Conservation (phyloP, 92 coral and sea anemone genomes). For the Heliopora coerulea region DNA sequence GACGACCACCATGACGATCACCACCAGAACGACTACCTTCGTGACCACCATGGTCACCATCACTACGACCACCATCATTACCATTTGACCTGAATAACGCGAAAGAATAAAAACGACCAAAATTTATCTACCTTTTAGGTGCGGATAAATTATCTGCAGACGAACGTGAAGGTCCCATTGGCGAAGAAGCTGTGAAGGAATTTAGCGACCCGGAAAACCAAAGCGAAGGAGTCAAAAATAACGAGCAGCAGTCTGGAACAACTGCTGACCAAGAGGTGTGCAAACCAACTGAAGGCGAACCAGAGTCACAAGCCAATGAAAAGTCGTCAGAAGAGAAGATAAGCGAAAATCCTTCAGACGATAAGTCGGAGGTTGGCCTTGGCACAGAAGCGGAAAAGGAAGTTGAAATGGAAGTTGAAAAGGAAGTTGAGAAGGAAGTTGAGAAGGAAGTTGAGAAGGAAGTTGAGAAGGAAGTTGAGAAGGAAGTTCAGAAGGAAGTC, state of each 20-base stretch:
- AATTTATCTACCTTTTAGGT: background rate
- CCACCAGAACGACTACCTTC: too few species aligned
- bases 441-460: slow-evolving; percentile 52
- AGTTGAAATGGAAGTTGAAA: slow-evolving; percentile 52
- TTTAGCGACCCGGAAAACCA: slow-evolving; percentile 10
- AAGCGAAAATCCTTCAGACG: slow-evolving; percentile 35
- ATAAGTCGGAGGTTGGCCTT: background rate
- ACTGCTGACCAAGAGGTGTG: background rate
- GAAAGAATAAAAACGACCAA: background rate
- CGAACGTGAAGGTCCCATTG: slow-evolving; percentile 36
- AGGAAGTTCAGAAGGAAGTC: slow-evolving; percentile 49
- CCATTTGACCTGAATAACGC: background rate
- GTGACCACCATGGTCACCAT: too few species aligned
- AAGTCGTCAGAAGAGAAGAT: slow-evolving; percentile 65
- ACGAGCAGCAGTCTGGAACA: background rate
- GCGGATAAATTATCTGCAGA: slow-evolving; percentile 6
- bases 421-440: slow-evolving; percentile 54
- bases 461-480: slow-evolving; percentile 23
- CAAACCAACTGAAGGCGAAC: background rate
- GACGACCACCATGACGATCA: too few species aligned
- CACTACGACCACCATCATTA: background rate
- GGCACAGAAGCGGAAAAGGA: slow-evolving; percentile 16
- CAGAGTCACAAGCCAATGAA: slow-evolving; percentile 54
- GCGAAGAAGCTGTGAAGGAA: slow-evolving; percentile 27
- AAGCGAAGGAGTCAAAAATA: background rate